A percentile compares a stretch with the other conserved stretches of the same genome.
Evolutionary conservation across 2,113 vertebrate genomes (phyloP).

Genomic region (Engraulis encrasicolus): DNA sequence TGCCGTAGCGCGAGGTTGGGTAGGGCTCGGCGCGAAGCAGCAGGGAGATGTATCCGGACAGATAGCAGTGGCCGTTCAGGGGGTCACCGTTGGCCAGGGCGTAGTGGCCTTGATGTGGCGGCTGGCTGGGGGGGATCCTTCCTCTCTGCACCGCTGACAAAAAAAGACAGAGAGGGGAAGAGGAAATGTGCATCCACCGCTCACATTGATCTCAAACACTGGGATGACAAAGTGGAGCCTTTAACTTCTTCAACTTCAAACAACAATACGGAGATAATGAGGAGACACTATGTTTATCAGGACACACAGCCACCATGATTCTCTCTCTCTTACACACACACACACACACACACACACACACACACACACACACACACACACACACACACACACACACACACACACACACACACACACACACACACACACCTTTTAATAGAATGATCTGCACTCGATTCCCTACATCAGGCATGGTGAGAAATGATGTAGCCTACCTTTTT

Average conservation of each 20-base stretch:
- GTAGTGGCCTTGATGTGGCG: conserved; percentile 93
- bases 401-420: background rate
- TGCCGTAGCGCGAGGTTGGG: conserved; percentile 93
- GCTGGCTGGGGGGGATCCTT: conserved; percentile 90
- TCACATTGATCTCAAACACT: conserved; percentile 48
- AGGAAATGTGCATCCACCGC: conserved; percentile 40
- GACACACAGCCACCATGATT: too few species aligned
- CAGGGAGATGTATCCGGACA: conserved; percentile 97
- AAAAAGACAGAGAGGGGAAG: conserved; percentile 77
- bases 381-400: background rate
- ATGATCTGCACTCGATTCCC: background rate
- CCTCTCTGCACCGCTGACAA: conserved; percentile 95
- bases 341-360: background rate
- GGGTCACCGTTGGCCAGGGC: conserved; percentile 92
- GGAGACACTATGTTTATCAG: background rate
- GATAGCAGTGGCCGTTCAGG: conserved; percentile 93
- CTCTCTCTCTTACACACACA: too few species aligned
- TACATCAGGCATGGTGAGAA: too few species aligned
- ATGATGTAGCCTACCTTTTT: too few species aligned
- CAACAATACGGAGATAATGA: background rate
- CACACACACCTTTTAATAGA: background rate
- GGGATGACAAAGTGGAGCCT: conserved; percentile 43
- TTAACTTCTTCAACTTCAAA: conserved; percentile 21
- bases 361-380: background rate
- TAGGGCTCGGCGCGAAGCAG: conserved; percentile 96